Conservation (phyloP, 30 jellyfish, hydroid and myxozoan species). For the Aurelia aurita region DNA sequence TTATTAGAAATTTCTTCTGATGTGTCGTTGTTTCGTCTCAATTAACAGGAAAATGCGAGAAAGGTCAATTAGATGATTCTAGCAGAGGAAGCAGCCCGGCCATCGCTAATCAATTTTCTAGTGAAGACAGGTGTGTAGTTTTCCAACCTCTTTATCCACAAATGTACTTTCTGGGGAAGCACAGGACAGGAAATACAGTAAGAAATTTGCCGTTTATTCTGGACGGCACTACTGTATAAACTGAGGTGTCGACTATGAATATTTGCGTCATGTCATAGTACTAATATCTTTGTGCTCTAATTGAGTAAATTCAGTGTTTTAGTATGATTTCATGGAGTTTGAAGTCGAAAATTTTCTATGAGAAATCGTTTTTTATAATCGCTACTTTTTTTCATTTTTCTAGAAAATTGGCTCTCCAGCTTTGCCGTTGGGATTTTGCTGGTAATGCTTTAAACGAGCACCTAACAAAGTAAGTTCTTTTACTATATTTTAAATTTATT, state of each 20-base stretch:
- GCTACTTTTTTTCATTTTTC: neutral
- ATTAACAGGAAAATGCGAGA: conserved; percentile 68
- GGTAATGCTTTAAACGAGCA: conserved; percentile 65
- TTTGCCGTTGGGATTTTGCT: conserved; percentile 92
- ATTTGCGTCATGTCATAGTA: no score
- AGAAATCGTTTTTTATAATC: no score
- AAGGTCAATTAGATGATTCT: conserved; percentile 64
- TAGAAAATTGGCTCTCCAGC: conserved; percentile 88
- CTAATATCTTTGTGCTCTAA: no score
- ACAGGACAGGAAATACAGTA: no score
- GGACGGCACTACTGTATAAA: no score
- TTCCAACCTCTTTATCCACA: neutral
- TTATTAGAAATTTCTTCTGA: no score
- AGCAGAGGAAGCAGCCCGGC: conserved; percentile 53
- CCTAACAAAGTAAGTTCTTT: conserved; percentile 46
- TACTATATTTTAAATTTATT: neutral
- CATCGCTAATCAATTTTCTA: conserved; percentile 44
- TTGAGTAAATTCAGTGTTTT: no score
- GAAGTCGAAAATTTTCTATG: no score
- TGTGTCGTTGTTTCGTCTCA: neutral
- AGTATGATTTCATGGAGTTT: no score
- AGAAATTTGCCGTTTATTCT: no score
- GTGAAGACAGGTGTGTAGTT: conserved; percentile 71
- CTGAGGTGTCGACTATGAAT: no score
- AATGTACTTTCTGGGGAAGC: no score